Conservation (phyloP, 2,888 invertebrate species). For the Tiphia femorata region DNA sequence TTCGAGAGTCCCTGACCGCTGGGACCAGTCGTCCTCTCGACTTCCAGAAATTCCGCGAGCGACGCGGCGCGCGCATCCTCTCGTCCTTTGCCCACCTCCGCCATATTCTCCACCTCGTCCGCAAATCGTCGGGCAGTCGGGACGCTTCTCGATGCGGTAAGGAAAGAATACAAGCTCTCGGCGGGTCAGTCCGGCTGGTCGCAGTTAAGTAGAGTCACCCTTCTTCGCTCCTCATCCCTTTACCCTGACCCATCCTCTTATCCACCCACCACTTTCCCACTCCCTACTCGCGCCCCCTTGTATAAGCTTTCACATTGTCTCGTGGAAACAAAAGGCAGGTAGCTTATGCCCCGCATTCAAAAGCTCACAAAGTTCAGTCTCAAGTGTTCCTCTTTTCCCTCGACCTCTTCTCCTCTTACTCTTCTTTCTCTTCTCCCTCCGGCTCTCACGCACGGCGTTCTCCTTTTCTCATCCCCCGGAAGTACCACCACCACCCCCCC, state of each 20-base stretch:
- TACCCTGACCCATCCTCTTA: neutral
- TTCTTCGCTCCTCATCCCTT: neutral
- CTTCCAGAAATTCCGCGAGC: constrained; percentile 26
- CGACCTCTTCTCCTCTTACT: constrained; percentile 24
- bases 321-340: constrained; percentile 60
- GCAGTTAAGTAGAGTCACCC: constrained; percentile 36
- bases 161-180: constrained; percentile 37
- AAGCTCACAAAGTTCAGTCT: constrained; percentile 62
- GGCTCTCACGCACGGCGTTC: constrained; percentile 4
- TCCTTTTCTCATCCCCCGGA: neutral
- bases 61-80: constrained; percentile 19
- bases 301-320: constrained; percentile 59
- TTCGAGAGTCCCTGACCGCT: constrained; percentile 26
- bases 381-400: constrained; percentile 51
- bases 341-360: constrained; percentile 57
- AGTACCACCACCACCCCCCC: neutral
- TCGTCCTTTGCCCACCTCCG: too few relatives aligned
- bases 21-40: too few relatives aligned
- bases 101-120: too few relatives aligned
- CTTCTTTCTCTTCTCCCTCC: constrained; percentile 6
- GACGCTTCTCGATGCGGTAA: constrained; percentile 40
- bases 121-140: constrained; percentile 37
- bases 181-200: constrained; percentile 36
- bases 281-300: constrained; percentile 33
- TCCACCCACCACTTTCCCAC: neutral